Evolutionary conservation across 1,140 invertebrate species (phyloP), one percentile per base, ranked within the genome.

Genomic region (Delia radicum): DNA sequence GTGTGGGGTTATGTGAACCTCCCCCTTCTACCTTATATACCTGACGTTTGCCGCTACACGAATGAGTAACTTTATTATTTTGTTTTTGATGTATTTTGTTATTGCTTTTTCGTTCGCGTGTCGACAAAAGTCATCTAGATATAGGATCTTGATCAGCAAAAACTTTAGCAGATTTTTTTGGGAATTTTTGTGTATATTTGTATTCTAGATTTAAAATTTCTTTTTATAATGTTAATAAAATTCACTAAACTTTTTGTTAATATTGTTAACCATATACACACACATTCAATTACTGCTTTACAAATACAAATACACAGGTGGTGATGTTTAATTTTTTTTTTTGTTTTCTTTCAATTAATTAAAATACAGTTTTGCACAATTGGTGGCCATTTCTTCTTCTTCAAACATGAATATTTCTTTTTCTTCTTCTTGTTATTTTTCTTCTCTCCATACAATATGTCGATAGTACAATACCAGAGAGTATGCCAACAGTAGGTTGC

Each of bases 311-410:
- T 33, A 69, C 65, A 69, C 65, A 69, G 65, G 65, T 69, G 65
- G 31, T 24, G 29, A 69, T 69, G 65, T 69, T 69, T 69, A 55
- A 55, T 21, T 29, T 65, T 15, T 29, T 29, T 65, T 29, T 69
- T 37, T 37, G 65, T 69, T 69, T 37, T 69, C 29, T 37, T 69
- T 69, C 65, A 69, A 69, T 69, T 69, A 69, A 69, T 69, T 69
- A 69, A 69, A 69, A 69, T 69, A 69, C 65, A 69, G 65, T 69
- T 69, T 69, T 21, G 65, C 65, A 33, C 65, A 69, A 69, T 69
- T 69, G 65, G 65, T 69, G 65, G 65, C 31, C 65, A 69, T 69
- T 69, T 69, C 65, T 69, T 69, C 15, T 55, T 55, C 48, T 1
- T 33, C 7, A 33, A 33, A 42, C 24, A 21, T 55, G 18, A 18